Evolutionary conservation across 2,888 invertebrate species (phyloP).

Genomic region (Unio pictorum): DNA sequence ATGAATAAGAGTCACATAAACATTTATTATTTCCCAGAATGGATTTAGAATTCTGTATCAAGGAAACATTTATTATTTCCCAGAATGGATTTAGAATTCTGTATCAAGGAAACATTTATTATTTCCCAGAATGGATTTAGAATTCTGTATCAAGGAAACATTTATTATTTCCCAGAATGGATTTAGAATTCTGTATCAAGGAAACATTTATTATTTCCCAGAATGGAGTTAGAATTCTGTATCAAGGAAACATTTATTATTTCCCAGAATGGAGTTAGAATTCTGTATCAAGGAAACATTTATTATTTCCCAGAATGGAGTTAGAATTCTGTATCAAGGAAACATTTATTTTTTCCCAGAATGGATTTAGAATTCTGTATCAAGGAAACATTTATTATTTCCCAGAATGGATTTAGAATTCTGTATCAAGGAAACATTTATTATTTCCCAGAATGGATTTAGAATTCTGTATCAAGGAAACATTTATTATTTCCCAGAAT

Average conservation of each 20-base stretch:
- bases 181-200: constrained; percentile 74
- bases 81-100: too few relatives aligned
- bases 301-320: constrained; percentile 78
- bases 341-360: too few relatives aligned
- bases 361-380: too few relatives aligned
- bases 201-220: too few relatives aligned
- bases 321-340: constrained; percentile 70
- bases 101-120: too few relatives aligned
- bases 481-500: too few relatives aligned
- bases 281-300: neutral
- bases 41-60: constrained; percentile 77
- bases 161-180: constrained; percentile 75
- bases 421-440: neutral
- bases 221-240: too few relatives aligned
- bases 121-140: constrained; percentile 79
- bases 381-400: neutral
- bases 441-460: constrained; percentile 79
- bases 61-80: too few relatives aligned
- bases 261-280: constrained; percentile 79
- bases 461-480: constrained; percentile 49
- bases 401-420: constrained; percentile 79
- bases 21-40: constrained; percentile 71
- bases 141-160: neutral
- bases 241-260: too few relatives aligned
- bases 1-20: neutral